A percentile compares a stretch with the other conserved stretches of the same genome.
Conservation (phyloP, 2,888 invertebrate species). For the Pyrocoelia pectoralis region DNA sequence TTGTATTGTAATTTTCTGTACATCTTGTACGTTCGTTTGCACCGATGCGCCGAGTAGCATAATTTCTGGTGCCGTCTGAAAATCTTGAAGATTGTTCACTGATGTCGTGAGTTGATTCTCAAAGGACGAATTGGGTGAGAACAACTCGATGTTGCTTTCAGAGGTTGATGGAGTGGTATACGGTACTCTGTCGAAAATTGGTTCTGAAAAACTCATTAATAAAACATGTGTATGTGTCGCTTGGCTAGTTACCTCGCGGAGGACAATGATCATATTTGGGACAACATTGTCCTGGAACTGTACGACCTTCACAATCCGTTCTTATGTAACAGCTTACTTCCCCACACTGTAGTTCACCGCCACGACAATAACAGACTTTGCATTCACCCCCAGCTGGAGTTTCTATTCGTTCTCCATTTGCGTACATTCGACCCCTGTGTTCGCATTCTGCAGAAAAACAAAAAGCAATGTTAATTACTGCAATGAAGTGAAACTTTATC, state of each 20-base stretch:
- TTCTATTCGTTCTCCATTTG: constrained; percentile 76
- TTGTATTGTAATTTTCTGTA: constrained; percentile 62
- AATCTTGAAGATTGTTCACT: neutral
- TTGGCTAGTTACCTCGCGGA: constrained; percentile 63
- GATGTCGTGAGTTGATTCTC: neutral
- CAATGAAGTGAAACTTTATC: too few relatives aligned
- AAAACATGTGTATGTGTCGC: neutral
- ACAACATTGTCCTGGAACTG: constrained; percentile 78
- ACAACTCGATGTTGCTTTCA: neutral
- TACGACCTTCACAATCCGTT: constrained; percentile 77
- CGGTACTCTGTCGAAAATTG: neutral
- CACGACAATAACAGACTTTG: constrained; percentile 82
- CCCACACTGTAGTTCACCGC: constrained; percentile 80
- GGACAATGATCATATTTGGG: constrained; percentile 85
- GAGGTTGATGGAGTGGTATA: neutral
- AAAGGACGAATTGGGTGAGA: neutral
- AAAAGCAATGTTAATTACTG: neutral
- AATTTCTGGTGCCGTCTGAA: neutral
- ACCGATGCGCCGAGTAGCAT: neutral
- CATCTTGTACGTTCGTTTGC: constrained; percentile 10
- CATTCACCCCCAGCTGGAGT: constrained; percentile 77
- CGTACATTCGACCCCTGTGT: constrained; percentile 76
- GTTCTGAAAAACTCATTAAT: constrained; percentile 1
- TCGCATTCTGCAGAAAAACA: constrained; percentile 71
- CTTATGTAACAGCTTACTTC: constrained; percentile 79